Evolutionary conservation across 1,140 invertebrate genomes (phyloP).

Genomic region (Aplysia californica): DNA sequence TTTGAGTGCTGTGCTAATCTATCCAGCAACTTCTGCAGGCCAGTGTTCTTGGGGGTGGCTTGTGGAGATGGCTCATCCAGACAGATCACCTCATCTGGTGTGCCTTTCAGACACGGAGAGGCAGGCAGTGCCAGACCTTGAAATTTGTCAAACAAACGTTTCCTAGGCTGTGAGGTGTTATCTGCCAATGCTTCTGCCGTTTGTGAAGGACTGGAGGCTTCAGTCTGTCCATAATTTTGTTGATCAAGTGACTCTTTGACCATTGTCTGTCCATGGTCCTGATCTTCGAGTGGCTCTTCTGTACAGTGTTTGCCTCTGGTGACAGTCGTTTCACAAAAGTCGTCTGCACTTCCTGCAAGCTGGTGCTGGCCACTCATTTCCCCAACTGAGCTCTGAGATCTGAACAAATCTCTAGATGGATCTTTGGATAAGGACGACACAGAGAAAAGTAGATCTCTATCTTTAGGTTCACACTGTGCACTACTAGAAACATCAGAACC

Average conservation of each 20-base stretch:
- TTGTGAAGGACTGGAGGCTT: too few species aligned
- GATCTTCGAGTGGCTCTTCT: too few species aligned
- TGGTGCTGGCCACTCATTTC: neutral
- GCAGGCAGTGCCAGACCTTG: neutral
- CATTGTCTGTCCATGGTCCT: too few species aligned
- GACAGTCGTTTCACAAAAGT: too few species aligned
- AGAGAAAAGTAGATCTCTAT: too few species aligned
- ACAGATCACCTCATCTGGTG: constrained; percentile 11
- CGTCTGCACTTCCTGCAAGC: too few species aligned
- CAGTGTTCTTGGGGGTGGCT: neutral
- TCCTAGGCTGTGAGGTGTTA: neutral
- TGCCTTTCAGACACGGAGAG: neutral
- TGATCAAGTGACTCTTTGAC: too few species aligned
- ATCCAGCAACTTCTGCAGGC: constrained; percentile 15
- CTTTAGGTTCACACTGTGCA: too few species aligned
- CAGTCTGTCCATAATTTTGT: neutral
- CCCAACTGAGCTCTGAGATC: neutral
- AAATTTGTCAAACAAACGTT: constrained; percentile 11
- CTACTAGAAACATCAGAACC: too few species aligned
- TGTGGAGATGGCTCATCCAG: neutral
- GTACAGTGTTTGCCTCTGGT: too few species aligned
- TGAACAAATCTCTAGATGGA: constrained; percentile 20
- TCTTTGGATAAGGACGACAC: neutral
- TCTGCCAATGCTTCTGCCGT: too few species aligned
- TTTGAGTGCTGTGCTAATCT: neutral